phyloP scores from a whole-genome alignment of 2,888 invertebrate genomes.

The Philaethria dido region DNA sequence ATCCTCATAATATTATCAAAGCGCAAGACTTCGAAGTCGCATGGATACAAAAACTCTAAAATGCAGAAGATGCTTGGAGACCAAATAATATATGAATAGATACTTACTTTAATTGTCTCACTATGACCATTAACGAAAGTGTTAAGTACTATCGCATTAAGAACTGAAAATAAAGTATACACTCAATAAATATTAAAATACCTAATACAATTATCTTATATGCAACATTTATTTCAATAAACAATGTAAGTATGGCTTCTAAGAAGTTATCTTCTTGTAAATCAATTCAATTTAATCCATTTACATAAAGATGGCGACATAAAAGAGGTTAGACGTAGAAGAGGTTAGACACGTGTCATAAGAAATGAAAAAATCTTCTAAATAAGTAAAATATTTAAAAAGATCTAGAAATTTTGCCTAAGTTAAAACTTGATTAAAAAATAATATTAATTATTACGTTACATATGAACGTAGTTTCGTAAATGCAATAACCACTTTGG shows the following conservation, averaged over 20 bases:
- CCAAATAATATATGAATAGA: background rate
- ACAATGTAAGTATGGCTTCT: background rate
- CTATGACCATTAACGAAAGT: conserved; percentile 62
- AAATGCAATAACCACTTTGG: too few relatives aligned
- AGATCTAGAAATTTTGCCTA: background rate
- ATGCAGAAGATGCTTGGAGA: too few relatives aligned
- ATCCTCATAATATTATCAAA: too few relatives aligned
- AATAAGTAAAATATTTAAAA: background rate
- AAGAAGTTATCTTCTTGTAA: conserved; percentile 6
- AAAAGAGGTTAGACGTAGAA: background rate
- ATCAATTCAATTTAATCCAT: conserved; percentile 5
- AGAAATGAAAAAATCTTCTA: background rate
- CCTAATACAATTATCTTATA: background rate
- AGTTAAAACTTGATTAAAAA: too few relatives aligned
- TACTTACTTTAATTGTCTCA: conserved; percentile 67
- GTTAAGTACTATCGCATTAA: conserved; percentile 44
- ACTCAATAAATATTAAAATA: background rate
- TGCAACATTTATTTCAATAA: background rate
- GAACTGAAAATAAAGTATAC: conserved; percentile 29
- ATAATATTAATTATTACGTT: too few relatives aligned
- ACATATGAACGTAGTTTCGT: too few relatives aligned
- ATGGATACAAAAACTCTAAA: too few relatives aligned
- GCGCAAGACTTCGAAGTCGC: too few relatives aligned
- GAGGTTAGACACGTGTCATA: too few relatives aligned
- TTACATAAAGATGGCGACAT: conserved; percentile 1